Evolutionary conservation across 1,140 invertebrate genomes (phyloP).

Genomic region (Drosophila willistoni): DNA sequence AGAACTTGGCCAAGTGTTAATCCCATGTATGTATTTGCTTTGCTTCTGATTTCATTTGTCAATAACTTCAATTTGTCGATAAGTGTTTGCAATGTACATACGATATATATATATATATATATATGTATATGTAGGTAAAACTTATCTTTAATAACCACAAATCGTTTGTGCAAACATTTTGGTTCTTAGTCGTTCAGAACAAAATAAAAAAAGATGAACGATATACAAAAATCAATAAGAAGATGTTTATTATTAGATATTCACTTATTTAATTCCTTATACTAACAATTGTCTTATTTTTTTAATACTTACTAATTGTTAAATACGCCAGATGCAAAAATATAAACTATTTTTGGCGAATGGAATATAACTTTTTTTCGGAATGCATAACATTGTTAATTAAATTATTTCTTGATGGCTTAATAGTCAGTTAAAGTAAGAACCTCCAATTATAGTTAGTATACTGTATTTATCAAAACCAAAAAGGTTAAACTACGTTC

Average conservation of each 20-base stretch:
- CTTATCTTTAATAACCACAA: background rate
- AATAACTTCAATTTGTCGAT: background rate
- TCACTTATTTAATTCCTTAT: background rate
- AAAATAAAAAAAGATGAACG: background rate
- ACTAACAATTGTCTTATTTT: background rate
- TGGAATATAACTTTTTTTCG: too few species aligned
- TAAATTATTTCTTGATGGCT: too few species aligned
- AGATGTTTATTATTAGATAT: slow-evolving; percentile 10
- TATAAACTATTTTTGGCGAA: too few species aligned
- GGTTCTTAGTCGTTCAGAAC: background rate
- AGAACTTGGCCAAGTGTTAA: slow-evolving; percentile 6
- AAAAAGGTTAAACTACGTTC: too few species aligned
- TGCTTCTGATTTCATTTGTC: slow-evolving; percentile 5
- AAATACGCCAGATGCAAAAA: too few species aligned
- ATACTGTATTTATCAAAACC: too few species aligned
- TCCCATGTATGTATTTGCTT: background rate
- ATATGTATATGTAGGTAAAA: background rate
- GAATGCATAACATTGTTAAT: too few species aligned
- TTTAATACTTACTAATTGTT: too few species aligned
- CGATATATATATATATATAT: background rate
- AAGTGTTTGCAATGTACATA: background rate
- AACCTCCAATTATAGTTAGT: too few species aligned
- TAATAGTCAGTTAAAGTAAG: too few species aligned
- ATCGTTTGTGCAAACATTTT: background rate
- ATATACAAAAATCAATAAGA: background rate